Conservation (phyloP, 2,797 vertebrate species). For the Anniella stebbinsi region DNA sequence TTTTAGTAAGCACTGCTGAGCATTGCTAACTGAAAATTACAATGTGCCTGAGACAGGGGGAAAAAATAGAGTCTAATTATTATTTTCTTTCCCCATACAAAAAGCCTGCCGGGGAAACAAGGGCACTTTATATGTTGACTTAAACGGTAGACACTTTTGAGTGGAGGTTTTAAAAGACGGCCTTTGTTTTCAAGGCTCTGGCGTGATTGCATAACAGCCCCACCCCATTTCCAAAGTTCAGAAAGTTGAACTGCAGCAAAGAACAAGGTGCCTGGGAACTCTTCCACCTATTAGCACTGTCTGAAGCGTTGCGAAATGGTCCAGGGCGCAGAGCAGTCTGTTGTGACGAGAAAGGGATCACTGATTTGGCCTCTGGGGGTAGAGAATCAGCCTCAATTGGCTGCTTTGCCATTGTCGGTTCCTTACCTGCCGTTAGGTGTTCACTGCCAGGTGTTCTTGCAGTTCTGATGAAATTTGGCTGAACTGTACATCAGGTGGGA, state of each 20-base stretch:
- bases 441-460: not conserved
- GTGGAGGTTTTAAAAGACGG: conserved; percentile 50
- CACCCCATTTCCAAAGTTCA: conserved; percentile 54
- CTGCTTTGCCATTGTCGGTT: not conserved
- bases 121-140: conserved; percentile 53
- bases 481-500: too few relatives aligned
- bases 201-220: conserved; percentile 52
- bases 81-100: conserved; percentile 48
- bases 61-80: conserved; percentile 61
- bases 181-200: conserved; percentile 56
- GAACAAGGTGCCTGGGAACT: conserved; percentile 46
- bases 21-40: not conserved
- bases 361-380: not conserved
- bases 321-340: not conserved
- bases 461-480: not conserved
- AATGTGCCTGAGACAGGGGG: conserved; percentile 20
- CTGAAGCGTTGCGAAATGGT: not conserved
- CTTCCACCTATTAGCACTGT: conserved; percentile 4
- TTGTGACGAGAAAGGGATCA: not conserved
- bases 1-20: conserved; percentile 52
- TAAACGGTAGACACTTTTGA: conserved; percentile 40
- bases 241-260: conserved; percentile 54
- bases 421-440: not conserved
- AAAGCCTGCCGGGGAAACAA: conserved; percentile 57
- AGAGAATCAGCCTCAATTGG: not conserved